phyloP scores from a whole-genome alignment of 1,140 invertebrate species.

The Lutraria rhynchaena region DNA sequence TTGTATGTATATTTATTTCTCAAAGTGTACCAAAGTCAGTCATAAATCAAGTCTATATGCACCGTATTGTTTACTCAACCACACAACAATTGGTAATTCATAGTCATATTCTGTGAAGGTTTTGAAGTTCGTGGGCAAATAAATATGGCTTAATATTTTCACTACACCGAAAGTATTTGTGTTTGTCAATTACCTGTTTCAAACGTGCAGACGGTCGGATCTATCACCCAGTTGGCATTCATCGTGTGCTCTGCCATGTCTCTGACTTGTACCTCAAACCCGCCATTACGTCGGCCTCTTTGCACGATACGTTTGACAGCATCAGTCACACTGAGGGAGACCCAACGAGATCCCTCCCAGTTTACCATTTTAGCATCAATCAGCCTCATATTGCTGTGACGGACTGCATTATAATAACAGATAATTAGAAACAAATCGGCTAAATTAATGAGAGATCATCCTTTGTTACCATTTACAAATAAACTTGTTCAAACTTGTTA shows the following conservation, averaged over 20 bases:
- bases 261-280: constrained; percentile 54
- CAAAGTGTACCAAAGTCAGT: too few species aligned
- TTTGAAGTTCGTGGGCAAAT: too few species aligned
- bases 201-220: constrained; percentile 50
- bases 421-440: neutral
- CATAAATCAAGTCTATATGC: too few species aligned
- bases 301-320: constrained; percentile 44
- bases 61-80: too few species aligned
- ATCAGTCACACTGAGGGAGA: constrained; percentile 36
- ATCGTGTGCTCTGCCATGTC: constrained; percentile 53
- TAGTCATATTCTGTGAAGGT: too few species aligned
- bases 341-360: constrained; percentile 51
- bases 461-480: too few species aligned
- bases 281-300: constrained; percentile 48
- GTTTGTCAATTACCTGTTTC: too few species aligned
- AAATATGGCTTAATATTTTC: too few species aligned
- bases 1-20: too few species aligned
- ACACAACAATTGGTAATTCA: too few species aligned
- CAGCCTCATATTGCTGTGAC: constrained; percentile 53
- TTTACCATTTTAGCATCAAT: constrained; percentile 57
- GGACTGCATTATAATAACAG: constrained; percentile 9
- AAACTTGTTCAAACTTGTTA: neutral
- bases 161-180: too few species aligned
- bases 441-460: neutral
- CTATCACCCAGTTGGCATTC: constrained; percentile 51